Conservation (phyloP, 2,113 vertebrate species). For the Plestiodon gilberti region DNA sequence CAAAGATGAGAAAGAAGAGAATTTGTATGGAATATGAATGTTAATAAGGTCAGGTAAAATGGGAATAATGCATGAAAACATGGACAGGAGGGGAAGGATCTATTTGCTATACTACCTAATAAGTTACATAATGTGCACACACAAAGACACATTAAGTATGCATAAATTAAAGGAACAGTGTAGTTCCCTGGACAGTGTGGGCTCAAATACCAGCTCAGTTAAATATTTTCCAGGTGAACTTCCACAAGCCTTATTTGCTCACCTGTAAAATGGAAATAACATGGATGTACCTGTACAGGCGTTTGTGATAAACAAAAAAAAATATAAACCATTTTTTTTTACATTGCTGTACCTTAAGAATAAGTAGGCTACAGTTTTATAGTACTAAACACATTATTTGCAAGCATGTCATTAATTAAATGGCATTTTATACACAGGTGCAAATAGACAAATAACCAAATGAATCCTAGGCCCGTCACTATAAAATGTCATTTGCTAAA, state of each 20-base stretch:
- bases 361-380: background rate
- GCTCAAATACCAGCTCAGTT: background rate
- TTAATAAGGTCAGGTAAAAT: constrained; percentile 76
- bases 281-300: background rate
- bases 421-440: background rate
- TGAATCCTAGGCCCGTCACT: background rate
- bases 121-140: constrained; percentile 51
- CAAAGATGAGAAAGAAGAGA: constrained; percentile 82
- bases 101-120: constrained; percentile 45
- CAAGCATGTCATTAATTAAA: background rate
- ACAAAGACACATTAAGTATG: constrained; percentile 25
- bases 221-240: background rate
- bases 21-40: constrained; percentile 76
- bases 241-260: background rate
- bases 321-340: no score
- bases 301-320: no score
- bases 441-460: background rate
- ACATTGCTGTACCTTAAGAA: background rate
- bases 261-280: background rate
- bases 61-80: constrained; percentile 71
- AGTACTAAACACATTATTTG: background rate
- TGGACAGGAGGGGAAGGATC: constrained; percentile 47
- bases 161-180: constrained; percentile 38
- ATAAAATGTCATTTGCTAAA: constrained; percentile 20
- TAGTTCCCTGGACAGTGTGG: background rate